These are phyloP conservation scores for Naso thynnoides DNA, from an alignment of 2,797 vertebrate genomes.

Conservation along the genomic window DNA sequence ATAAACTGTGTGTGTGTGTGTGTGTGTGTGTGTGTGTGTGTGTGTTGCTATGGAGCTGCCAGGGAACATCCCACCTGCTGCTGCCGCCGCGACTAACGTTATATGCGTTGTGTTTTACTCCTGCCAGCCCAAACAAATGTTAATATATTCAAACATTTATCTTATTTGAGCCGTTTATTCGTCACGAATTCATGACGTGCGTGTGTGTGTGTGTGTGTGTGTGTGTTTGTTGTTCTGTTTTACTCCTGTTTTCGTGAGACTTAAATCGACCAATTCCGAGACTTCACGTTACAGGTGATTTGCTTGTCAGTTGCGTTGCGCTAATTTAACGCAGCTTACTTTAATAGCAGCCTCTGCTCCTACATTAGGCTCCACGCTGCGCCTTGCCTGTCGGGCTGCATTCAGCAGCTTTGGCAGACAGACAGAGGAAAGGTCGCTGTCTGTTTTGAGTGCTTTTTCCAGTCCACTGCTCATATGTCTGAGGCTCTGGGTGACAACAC, in stretches of 20 bases:
- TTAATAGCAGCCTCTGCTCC: background rate
- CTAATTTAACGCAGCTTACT: slow-evolving; percentile 2
- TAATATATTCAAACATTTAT: slow-evolving; percentile 15
- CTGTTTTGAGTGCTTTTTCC: slow-evolving; percentile 56
- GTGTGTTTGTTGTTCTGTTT: slow-evolving; percentile 1
- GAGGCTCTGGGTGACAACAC: slow-evolving; percentile 39
- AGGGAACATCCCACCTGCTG: slow-evolving; percentile 80
- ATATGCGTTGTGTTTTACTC: slow-evolving; percentile 20
- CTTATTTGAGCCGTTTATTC: background rate
- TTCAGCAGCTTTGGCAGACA: slow-evolving; percentile 23
- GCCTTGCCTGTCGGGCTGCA: slow-evolving; percentile 9
- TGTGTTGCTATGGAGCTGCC: slow-evolving; percentile 80
- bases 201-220: background rate
- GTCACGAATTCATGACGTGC: background rate
- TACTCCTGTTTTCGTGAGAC: slow-evolving; percentile 1
- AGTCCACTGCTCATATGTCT: slow-evolving; percentile 40
- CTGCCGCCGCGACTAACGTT: slow-evolving; percentile 36
- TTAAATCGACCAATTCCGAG: background rate
- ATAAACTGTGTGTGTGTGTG: background rate
- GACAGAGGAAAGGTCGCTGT: slow-evolving; percentile 25
- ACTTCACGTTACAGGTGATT: background rate
- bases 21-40: too few species aligned
- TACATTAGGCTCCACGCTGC: slow-evolving; percentile 4
- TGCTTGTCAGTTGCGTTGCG: background rate
- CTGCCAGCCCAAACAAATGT: slow-evolving; percentile 6